Evolutionary conservation across 2,113 vertebrate species (phyloP).

Genomic region (Campylomormyrus tamandua): DNA sequence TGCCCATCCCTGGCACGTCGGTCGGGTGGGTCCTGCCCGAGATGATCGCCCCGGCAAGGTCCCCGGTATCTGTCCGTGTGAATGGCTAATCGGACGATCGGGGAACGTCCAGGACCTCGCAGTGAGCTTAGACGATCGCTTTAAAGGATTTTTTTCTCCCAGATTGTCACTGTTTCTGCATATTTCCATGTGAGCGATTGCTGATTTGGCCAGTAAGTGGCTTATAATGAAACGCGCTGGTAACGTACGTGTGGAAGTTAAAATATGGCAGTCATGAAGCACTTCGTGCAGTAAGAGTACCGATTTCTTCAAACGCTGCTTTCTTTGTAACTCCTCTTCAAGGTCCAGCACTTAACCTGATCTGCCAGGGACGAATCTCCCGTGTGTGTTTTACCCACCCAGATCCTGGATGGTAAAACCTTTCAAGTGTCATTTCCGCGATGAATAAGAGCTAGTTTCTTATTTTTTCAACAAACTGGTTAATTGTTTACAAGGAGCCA

Average conservation of each 20-base stretch:
- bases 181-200: neutral
- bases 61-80: neutral
- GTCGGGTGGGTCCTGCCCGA: neutral
- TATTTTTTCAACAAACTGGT: neutral
- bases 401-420: neutral
- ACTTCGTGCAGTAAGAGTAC: neutral
- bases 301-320: neutral
- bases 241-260: neutral
- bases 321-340: neutral
- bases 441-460: neutral
- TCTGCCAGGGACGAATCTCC: neutral
- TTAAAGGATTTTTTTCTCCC: neutral
- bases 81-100: neutral
- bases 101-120: neutral
- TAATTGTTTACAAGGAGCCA: neutral
- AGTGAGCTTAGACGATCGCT: neutral
- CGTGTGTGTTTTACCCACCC: neutral
- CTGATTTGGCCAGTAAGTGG: neutral
- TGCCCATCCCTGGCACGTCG: neutral
- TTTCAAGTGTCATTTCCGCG: neutral
- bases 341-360: neutral
- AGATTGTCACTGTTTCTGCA: neutral
- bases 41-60: neutral
- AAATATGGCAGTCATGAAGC: neutral
- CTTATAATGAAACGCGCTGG: neutral